Evolutionary conservation across 2,888 invertebrate genomes (phyloP), one percentile per base, ranked within the genome.

Genomic region (Pherbina coryleti): DNA sequence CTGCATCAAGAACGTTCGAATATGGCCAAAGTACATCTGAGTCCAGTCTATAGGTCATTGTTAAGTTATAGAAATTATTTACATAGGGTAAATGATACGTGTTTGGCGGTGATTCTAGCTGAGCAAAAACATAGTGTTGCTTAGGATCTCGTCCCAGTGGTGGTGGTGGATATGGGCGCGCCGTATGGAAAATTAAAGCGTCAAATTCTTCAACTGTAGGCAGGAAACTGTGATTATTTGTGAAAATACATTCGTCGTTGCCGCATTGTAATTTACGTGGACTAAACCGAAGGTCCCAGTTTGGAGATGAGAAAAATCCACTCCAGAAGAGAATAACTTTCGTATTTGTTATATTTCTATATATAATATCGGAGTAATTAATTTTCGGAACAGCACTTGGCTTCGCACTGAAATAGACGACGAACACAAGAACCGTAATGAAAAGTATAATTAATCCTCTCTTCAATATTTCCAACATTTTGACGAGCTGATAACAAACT

Each of bases 11-110:
- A 3, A 91, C 72, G 4, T 81, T 77, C 1, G 84, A 87, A 79
- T 91, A 92, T 1, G 90, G 83, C 90, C 90, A 90, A 0, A 86
- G 62, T 17, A 91, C 83, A 81, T 91, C 91, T 74, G 91, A 92
- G 80, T 90, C 91, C 75, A 91, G 80, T 78, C 91, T 88, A 83
- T 92, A 92, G 0, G 91, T 91, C 91, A 92, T 92, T 1, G 92
- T 92, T 78, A 90, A 84, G 82, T 92, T 92, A 81, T 91, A 93
- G 78, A 92, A 91, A 25, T 87, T 81, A 4, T 86, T 81, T 44
- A 88, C 87, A 44, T 85, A 82, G 49, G 81, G 80, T 3, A 80
- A 73, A 64, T 87, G 87, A 62, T 85, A 84, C 0, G 87, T 88
- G 75, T 88, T 85, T 0, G 85, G 85, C 7, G 89, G 89, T 1